phyloP scores from a whole-genome alignment of 2,797 vertebrate genomes.

The Anguilla anguilla region DNA sequence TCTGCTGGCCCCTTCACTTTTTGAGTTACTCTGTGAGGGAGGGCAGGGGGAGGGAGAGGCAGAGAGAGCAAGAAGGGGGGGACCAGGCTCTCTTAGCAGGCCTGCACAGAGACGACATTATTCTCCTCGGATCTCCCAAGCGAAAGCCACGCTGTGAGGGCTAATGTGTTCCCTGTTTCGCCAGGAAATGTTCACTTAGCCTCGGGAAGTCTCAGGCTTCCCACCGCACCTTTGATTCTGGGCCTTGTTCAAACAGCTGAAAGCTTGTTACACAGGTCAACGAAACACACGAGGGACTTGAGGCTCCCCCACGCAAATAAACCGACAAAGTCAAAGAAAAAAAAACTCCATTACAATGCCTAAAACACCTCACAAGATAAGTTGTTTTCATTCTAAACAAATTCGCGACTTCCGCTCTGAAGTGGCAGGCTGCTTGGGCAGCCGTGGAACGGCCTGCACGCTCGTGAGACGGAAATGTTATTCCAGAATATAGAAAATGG shows the following conservation, averaged over 20 bases:
- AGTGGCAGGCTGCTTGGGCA: background rate
- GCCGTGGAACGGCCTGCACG: background rate
- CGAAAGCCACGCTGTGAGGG: background rate
- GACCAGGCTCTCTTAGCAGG: background rate
- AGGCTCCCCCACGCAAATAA: background rate
- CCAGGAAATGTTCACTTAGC: constrained; percentile 27
- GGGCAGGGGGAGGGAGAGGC: background rate
- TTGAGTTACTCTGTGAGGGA: background rate
- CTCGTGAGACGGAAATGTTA: background rate
- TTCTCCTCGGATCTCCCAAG: constrained; percentile 5
- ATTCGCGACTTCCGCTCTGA: background rate
- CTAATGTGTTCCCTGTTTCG: background rate
- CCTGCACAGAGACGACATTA: constrained; percentile 6
- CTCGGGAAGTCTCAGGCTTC: background rate
- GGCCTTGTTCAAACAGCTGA: constrained; percentile 13
- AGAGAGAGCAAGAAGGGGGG: background rate
- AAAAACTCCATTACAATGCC: background rate
- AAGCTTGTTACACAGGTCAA: constrained; percentile 14
- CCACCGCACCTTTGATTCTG: constrained; percentile 14
- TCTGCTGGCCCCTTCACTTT: background rate
- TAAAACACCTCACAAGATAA: background rate
- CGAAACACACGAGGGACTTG: background rate
- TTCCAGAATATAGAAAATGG: background rate
- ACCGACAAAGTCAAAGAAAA: background rate
- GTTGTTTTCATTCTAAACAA: constrained; percentile 4